These are phyloP conservation scores for Elanoides forficatus DNA, from an alignment of 2,113 vertebrate species.

Conservation along the genomic window DNA sequence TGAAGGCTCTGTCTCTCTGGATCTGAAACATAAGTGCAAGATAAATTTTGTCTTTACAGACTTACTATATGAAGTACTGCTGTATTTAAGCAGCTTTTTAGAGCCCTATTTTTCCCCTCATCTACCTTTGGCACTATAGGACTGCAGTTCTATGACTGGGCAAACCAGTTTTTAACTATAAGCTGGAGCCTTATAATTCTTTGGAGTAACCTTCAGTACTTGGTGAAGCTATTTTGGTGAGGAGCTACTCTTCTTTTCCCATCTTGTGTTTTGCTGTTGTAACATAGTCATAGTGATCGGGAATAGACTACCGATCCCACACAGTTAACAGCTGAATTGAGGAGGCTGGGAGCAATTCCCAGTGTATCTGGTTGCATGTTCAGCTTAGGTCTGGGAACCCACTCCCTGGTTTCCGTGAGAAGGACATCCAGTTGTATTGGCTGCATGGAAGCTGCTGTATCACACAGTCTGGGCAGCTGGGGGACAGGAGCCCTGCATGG, in stretches of 20 bases:
- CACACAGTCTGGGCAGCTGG: rapidly evolving
- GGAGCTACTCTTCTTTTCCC: neutral
- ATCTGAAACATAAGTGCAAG: neutral
- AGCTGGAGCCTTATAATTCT: neutral
- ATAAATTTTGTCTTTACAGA: neutral
- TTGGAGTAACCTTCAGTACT: neutral
- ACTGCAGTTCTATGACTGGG: neutral
- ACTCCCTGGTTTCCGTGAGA: neutral
- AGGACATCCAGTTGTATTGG: neutral
- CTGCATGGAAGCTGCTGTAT: neutral
- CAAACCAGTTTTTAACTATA: neutral
- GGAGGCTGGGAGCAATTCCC: neutral
- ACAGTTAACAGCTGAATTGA: neutral
- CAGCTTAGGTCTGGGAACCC: neutral
- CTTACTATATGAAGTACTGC: neutral
- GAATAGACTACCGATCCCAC: neutral
- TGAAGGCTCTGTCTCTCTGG: neutral
- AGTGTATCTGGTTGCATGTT: neutral
- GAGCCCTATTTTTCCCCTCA: neutral
- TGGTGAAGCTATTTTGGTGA: neutral
- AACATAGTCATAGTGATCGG: neutral
- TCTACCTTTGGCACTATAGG: neutral
- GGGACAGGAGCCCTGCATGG: neutral
- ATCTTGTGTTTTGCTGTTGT: neutral
- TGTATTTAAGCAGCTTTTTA: neutral